Conservation (phyloP, 2,113 vertebrate species). For the Galeopterus variegatus region DNA sequence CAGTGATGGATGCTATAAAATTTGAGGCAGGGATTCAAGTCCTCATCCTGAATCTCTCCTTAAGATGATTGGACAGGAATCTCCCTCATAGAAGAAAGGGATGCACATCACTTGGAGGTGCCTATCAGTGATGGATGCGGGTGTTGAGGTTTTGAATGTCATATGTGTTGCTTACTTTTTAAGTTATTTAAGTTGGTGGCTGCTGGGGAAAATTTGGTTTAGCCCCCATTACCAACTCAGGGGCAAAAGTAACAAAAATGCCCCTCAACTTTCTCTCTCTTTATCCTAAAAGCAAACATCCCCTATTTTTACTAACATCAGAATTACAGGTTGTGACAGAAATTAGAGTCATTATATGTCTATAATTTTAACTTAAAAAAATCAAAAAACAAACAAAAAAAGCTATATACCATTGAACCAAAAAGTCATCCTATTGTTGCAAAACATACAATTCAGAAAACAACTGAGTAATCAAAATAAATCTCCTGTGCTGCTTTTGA, state of each 20-base stretch:
- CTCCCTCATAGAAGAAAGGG: background rate
- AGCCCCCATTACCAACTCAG: background rate
- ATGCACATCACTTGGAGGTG: background rate
- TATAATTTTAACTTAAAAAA: conserved; percentile 35
- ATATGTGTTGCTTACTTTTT: background rate
- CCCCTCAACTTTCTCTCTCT: background rate
- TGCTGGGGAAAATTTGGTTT: background rate
- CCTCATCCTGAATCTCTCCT: background rate
- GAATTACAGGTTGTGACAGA: conserved; percentile 38
- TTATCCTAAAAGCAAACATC: conserved; percentile 44
- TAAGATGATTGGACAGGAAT: background rate
- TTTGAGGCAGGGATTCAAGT: background rate
- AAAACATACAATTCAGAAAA: conserved; percentile 40
- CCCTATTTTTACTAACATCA: background rate
- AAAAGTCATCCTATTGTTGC: background rate
- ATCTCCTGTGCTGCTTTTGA: background rate
- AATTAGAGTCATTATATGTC: conserved; percentile 50
- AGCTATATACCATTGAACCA: background rate
- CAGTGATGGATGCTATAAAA: background rate
- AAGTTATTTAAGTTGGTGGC: background rate
- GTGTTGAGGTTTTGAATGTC: background rate
- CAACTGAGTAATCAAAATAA: conserved; percentile 21
- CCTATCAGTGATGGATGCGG: background rate
- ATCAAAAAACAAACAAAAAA: background rate
- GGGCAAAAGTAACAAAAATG: conserved; percentile 27